Conservation (phyloP, 2,797 vertebrate genomes). For the Danio choprae region DNA sequence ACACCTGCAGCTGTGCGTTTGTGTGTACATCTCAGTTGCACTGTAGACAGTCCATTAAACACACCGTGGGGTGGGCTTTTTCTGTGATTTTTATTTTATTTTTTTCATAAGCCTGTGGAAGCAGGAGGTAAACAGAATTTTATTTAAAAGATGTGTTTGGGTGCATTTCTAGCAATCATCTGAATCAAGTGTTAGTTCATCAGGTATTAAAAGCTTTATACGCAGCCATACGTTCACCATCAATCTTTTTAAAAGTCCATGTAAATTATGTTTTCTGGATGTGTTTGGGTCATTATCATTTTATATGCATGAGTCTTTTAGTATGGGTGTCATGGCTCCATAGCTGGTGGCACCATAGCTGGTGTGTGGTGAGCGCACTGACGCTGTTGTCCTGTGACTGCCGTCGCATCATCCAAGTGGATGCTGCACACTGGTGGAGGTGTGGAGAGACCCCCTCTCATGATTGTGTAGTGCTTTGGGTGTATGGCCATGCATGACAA, state of each 20-base stretch:
- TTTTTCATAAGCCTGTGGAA: not conserved
- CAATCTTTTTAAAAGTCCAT: not conserved
- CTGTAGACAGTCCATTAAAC: not conserved
- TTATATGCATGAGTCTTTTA: not conserved
- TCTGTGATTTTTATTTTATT: too few species aligned
- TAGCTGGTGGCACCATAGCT: too few species aligned
- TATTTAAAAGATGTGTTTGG: not conserved
- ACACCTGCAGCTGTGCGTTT: slow-evolving; percentile 21
- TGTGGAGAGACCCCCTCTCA: too few species aligned
- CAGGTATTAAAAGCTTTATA: not conserved
- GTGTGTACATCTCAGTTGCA: not conserved
- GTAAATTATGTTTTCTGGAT: not conserved
- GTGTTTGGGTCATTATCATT: not conserved
- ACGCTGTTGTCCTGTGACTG: too few species aligned
- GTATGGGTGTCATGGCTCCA: not conserved
- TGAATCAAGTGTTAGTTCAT: not conserved
- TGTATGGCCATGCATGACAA: too few species aligned
- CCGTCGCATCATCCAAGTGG: too few species aligned
- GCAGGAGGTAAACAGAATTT: not conserved
- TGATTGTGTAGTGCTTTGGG: too few species aligned
- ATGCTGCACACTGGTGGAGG: too few species aligned
- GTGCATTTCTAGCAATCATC: not conserved
- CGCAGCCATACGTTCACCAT: not conserved
- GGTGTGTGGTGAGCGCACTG: too few species aligned
- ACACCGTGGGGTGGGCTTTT: not conserved